phyloP scores from a whole-genome alignment of 2,797 vertebrate genomes.

The Gallinago solitaria region DNA sequence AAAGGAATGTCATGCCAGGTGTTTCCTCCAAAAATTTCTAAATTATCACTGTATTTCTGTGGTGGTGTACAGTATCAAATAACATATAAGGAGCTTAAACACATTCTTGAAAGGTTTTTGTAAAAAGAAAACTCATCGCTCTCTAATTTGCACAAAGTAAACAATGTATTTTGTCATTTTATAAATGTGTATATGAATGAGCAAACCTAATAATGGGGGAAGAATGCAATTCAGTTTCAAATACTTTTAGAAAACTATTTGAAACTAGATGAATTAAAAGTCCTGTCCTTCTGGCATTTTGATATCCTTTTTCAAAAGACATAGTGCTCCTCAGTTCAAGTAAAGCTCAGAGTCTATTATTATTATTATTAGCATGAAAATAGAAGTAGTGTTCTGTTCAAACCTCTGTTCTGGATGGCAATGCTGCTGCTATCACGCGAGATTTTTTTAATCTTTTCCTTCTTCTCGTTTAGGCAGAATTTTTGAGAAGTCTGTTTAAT shows the following conservation, averaged over 20 bases:
- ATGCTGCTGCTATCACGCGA: neutral
- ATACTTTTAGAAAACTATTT: neutral
- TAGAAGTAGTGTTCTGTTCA: neutral
- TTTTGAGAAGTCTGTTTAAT: neutral
- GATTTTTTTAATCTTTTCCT: neutral
- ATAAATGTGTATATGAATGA: neutral
- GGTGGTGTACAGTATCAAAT: slow-evolving; percentile 45
- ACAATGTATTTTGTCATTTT: neutral
- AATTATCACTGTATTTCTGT: slow-evolving; percentile 25
- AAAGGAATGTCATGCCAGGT: neutral
- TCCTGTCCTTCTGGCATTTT: neutral
- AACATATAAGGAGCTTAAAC: slow-evolving; percentile 54
- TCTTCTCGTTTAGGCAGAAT: neutral
- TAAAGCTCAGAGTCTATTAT: neutral
- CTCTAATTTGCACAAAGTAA: slow-evolving; percentile 34
- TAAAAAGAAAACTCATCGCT: slow-evolving; percentile 8
- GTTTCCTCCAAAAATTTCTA: neutral
- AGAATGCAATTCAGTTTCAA: neutral
- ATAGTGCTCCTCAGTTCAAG: neutral
- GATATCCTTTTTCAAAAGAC: neutral
- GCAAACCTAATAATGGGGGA: neutral
- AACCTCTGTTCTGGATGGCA: neutral
- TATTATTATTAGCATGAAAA: neutral
- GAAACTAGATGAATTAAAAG: neutral
- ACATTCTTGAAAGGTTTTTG: slow-evolving; percentile 30